Percentiles rank a stretch among this genome's conserved stretches.
Conservation (phyloP, 2,797 vertebrate species). For the Garrulus glandarius region DNA sequence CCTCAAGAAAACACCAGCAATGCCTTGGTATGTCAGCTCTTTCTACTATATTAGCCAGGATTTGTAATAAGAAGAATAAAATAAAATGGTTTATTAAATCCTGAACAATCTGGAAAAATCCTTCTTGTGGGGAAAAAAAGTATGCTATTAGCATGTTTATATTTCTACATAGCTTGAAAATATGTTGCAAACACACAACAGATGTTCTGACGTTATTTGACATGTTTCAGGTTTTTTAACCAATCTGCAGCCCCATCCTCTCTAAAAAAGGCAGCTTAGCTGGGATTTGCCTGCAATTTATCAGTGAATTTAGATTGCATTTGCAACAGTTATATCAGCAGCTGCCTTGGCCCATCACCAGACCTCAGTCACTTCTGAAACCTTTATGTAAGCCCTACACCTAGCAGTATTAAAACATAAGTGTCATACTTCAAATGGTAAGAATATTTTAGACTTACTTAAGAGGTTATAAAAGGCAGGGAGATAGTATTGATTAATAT, state of each 20-base stretch:
- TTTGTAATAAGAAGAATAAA: constrained; percentile 30
- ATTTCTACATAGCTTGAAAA: constrained; percentile 63
- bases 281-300: constrained; percentile 77
- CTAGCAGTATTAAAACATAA: constrained; percentile 5
- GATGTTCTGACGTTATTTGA: constrained; percentile 77
- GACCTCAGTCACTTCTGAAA: constrained; percentile 49
- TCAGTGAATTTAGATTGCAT: constrained; percentile 72
- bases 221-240: constrained; percentile 40
- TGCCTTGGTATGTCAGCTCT: background rate
- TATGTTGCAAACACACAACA: constrained; percentile 66
- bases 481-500: background rate
- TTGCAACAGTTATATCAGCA: constrained; percentile 54
- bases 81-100: constrained; percentile 47
- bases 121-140: background rate
- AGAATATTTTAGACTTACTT: constrained; percentile 37
- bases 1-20: background rate
- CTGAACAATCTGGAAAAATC: constrained; percentile 8
- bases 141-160: constrained; percentile 54
- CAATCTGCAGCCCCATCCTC: constrained; percentile 60
- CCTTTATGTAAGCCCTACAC: constrained; percentile 63
- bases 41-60: background rate
- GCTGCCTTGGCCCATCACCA: constrained; percentile 62
- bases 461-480: background rate
- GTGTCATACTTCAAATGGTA: constrained; percentile 22
- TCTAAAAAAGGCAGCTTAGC: constrained; percentile 74